Evolutionary conservation across 1,140 invertebrate genomes (phyloP).

Genomic region (Globodera ellingtonae): DNA sequence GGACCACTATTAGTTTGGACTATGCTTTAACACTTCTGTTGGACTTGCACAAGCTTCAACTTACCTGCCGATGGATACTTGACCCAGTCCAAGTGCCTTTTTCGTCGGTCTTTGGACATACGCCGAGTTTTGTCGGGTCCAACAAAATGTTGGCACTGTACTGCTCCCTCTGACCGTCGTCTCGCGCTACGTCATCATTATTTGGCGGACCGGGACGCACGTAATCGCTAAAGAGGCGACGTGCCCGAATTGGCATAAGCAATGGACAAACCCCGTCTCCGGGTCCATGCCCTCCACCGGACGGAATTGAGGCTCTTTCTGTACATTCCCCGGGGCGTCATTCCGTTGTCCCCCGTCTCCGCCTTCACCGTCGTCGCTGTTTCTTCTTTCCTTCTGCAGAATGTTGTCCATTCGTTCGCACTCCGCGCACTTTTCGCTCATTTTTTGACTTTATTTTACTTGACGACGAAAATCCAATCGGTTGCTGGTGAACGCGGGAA

Average conservation of each 20-base stretch:
- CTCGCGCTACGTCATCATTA: neutral
- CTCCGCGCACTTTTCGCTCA: neutral
- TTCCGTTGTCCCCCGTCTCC: neutral
- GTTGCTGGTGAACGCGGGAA: neutral
- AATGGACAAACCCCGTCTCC: constrained; percentile 13
- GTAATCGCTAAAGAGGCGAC: neutral
- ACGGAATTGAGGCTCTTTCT: neutral
- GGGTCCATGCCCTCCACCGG: constrained; percentile 30
- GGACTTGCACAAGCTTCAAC: neutral
- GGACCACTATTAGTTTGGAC: neutral
- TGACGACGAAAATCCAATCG: neutral
- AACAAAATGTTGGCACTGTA: constrained; percentile 6
- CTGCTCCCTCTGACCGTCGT: neutral
- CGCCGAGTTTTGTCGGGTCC: neutral
- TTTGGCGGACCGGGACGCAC: neutral
- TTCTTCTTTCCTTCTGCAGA: neutral
- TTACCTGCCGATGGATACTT: neutral
- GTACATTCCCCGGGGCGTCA: no score
- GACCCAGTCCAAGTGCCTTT: neutral
- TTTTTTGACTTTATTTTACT: neutral
- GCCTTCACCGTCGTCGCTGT: neutral
- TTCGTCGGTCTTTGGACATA: neutral
- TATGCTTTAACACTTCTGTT: neutral
- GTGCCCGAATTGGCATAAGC: neutral
- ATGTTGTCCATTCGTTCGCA: neutral